Conservation (phyloP, 2,888 invertebrate species). For the Campoplex capitator region DNA sequence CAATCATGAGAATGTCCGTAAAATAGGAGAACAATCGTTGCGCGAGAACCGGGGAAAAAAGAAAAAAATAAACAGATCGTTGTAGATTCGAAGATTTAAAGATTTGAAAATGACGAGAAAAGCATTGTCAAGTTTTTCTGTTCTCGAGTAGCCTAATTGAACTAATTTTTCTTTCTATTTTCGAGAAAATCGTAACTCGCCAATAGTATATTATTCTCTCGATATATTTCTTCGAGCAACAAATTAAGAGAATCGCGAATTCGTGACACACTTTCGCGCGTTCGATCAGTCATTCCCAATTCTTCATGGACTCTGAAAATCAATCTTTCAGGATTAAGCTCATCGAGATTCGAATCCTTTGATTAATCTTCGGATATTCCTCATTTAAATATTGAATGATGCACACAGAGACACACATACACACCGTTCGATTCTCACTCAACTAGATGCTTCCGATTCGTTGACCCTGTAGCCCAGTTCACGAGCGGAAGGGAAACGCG, state of each 20-base stretch:
- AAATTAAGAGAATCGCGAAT: neutral
- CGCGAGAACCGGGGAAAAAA: neutral
- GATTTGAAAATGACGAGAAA: neutral
- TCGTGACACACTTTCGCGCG: neutral
- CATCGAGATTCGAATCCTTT: neutral
- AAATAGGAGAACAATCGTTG: neutral
- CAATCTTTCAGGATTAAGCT: neutral
- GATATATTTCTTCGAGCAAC: neutral
- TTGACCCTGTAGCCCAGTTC: conserved; percentile 68
- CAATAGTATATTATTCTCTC: neutral
- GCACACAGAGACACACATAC: conserved; percentile 10
- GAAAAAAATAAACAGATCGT: neutral
- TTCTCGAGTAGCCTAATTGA: neutral
- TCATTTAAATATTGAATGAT: conserved; percentile 31
- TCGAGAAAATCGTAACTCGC: neutral
- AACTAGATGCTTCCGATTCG: conserved; percentile 60
- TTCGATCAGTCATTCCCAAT: neutral
- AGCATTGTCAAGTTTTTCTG: neutral
- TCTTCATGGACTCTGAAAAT: neutral
- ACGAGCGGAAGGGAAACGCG: conserved; percentile 49
- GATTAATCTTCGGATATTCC: neutral
- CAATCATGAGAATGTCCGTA: neutral
- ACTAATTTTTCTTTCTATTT: neutral
- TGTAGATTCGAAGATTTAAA: neutral
- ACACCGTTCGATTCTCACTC: conserved; percentile 52